A percentile compares a stretch with the other conserved stretches of the same genome.
phyloP scores from a whole-genome alignment of 2,797 vertebrate species.

The Meriones psammophilus region DNA sequence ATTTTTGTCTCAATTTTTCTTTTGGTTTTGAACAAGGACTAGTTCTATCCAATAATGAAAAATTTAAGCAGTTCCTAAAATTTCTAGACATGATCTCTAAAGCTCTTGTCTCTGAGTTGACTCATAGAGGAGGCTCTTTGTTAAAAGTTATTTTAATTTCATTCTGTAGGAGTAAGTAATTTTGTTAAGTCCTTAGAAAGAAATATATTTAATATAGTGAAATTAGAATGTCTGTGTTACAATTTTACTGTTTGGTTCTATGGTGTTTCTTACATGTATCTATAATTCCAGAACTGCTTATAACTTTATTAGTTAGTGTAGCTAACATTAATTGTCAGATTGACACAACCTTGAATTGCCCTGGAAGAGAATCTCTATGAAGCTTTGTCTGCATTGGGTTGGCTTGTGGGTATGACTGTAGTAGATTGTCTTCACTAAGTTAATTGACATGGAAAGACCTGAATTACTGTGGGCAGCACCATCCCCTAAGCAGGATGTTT shows the following conservation, averaged over 20 bases:
- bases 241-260: not conserved
- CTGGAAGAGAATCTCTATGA: not conserved
- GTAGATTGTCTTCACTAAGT: not conserved
- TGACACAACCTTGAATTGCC: not conserved
- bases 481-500: not conserved
- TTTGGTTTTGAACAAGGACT: not conserved
- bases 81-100: slow-evolving; percentile 14
- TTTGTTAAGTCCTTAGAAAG: not conserved
- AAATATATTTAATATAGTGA: not conserved
- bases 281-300: not conserved
- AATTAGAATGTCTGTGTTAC: not conserved
- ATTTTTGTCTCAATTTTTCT: not conserved
- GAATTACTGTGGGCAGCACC: not conserved
- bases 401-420: not conserved
- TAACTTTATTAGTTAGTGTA: not conserved
- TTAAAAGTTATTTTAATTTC: not conserved
- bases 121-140: not conserved
- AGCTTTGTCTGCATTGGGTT: not conserved
- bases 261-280: not conserved
- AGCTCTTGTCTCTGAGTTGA: not conserved
- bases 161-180: not conserved
- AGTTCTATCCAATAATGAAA: not conserved
- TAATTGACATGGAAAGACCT: not conserved
- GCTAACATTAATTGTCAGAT: not conserved
- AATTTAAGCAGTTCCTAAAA: not conserved